These are phyloP conservation scores for Diarsia rubi DNA, from an alignment of 2,888 invertebrate genomes.

Conservation along the genomic window DNA sequence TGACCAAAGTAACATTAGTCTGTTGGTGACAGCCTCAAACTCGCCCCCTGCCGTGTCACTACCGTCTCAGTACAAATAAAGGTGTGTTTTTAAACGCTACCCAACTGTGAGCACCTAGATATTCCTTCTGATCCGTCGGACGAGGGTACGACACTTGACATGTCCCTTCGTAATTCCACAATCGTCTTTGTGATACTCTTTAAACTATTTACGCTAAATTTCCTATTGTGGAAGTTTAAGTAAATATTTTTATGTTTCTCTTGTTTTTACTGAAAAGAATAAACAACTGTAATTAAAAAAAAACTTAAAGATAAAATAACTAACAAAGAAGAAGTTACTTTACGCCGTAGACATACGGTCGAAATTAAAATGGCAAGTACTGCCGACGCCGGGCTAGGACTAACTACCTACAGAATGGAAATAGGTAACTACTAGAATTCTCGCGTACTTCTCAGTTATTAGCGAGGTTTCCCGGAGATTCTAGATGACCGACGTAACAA, in stretches of 20 bases:
- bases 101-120: neutral
- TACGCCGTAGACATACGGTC: no score
- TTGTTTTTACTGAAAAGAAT: neutral
- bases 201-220: slow-evolving; percentile 13
- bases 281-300: neutral
- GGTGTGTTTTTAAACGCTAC: slow-evolving; percentile 17
- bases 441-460: no score
- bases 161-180: slow-evolving; percentile 50
- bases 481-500: no score
- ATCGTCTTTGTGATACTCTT: slow-evolving; percentile 31
- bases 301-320: no score
- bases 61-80: slow-evolving; percentile 11
- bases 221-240: neutral
- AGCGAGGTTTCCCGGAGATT: no score
- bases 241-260: neutral
- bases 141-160: slow-evolving; percentile 66
- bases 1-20: neutral
- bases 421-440: no score
- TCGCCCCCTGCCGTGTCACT: neutral
- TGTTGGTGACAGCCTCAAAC: slow-evolving; percentile 12
- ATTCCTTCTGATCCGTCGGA: slow-evolving; percentile 31
- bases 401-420: no score
- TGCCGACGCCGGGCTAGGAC: no score
- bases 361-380: no score
- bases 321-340: no score